Evolutionary conservation across 2,113 vertebrate species (phyloP), one percentile per base, ranked within the genome.

Genomic region (Pseudopipra pipra): DNA sequence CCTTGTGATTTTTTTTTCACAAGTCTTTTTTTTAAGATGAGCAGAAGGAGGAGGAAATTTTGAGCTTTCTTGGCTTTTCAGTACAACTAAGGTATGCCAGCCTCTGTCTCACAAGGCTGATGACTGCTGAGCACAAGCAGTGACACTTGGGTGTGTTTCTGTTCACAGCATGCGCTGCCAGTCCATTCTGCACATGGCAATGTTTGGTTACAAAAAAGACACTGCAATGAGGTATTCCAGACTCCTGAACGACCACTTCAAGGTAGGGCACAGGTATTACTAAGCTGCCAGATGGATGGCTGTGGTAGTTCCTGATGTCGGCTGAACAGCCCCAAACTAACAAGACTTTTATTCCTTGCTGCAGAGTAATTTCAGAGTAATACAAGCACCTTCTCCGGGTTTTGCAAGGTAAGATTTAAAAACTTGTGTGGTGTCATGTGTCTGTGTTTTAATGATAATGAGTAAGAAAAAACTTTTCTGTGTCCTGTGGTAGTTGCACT

Each of bases 151-250:
- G 11, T 86, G n/a, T 91, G 23, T 87, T 95, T 62, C 89, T 77
- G 52, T 92, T 76, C 85, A 14, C 88, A 99, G 99, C 96, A 97
- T 99, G 98, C 99, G 98, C 85, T 99, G 99, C 97, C 99, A 99
- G 98, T 98, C 99, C 90, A 96, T 99, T 84, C 97, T 99, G 95
- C 98, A 99, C 92, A 99, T 99, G 99, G 98, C 98, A 19, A 98
- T 99, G 98, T 99, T 99, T 94, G 98, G 97, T 63, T 99, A 98
- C 96, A 99, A 99, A 95, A 98, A 98, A 65, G 99, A 99, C 94
- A 97, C 96, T 44, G 99, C 99, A 55, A 93, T 99, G 51, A 99
- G 99, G 97, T 99, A 99, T 97, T 99, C 98, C 65, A 99, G 98
- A 87, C 98, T 98, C 11, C 98, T 99, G 58, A 98, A 96, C 1